Base-by-base conservation (phyloP, 2,113 vertebrate genomes). In the Saguinus imperator region DNA sequence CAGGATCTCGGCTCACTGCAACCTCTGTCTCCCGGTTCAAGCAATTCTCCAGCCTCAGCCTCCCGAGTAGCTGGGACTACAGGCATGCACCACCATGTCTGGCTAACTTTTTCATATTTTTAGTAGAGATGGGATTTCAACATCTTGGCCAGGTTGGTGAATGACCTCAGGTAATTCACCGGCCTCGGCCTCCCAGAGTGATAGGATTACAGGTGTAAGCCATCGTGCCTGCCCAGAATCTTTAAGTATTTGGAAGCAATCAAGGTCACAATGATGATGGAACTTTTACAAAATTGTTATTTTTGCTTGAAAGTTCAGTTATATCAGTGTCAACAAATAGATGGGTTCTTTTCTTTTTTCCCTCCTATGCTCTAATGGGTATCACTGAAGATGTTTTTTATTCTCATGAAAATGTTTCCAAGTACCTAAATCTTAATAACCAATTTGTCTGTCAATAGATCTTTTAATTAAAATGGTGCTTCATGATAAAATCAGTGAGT, bases 401-500 rank as follows among this genome's bases (percentile, higher is more conserved):
- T 64, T 91, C 43, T 87, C 66, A 25, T 29, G 29, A 64, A 95
- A 64, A 43, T 95, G 52, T 64, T 80, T 21, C 84, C 83, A 87
- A 35, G 50, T 55, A 75, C 21, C 43, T 29, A 81, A 80, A 21
- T 81, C n/a, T 73, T 58, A 58, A 61, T 61, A 61, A 80, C 16
- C 61, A 79, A 17, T 79, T 81, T 95, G 43, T n/a, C 32, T 29
- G 25, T 73, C 55, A 87, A 43, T 73, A 87, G 27, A 32, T 87
- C 48, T 75, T 95, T 87, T 64, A 87, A 70, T 79, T 61, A 87
- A 95, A 87, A 73, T n/a, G 20, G 13, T 29, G n/a, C 82, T 89
- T 43, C 5, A 1, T 45, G 8, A 76, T 64, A 75, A 95, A 91
- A 81, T 29, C 64, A 79, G 43, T 16, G 58, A 58, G 32, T 81